Evolutionary conservation across 2,888 invertebrate species (phyloP), one percentile per base, ranked within the genome.

Genomic region (Archips xylosteana): DNA sequence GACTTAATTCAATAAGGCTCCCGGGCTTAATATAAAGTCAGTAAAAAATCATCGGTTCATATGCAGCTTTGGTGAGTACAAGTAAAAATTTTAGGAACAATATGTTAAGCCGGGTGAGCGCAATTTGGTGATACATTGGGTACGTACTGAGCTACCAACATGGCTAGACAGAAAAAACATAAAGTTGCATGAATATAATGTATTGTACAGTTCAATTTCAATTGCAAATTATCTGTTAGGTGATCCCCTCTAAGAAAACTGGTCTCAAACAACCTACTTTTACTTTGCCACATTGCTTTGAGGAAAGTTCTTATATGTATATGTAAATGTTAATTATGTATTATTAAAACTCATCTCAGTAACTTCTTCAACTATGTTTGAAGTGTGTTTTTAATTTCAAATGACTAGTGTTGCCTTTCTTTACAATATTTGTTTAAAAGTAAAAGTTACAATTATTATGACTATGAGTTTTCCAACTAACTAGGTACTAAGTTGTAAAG

Each of bases 31-130:
- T 82, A 80, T 85, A 85, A 89, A 87, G 85, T 86, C 84, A 83
- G 86, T 83, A 86, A 87, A 86, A 86, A 88, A 87, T 83, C 93
- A 88, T 88, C 90, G 90, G 91, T 92, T 87, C 86, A 89, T 65
- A 74, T 88, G 92, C 93, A 91, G 93, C 90, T 90, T 92, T 84
- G 94, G 94, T 94, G 94, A 94, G 94, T 94, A 94, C 92, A 86
- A 82, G 80, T 88, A 87, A 88, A 88, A 90, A 89, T 91, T 92
- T 90, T 91, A 90, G 89, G 89, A 91, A 87, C 87, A 84, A 88
- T 91, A 85, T 82, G 82, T 86, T 86, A 89, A 87, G 89, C 84
- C 85, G 85, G 90, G 90, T 92, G 90, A 89, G 88, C 87, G 85
- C 86, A 87, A 88, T 89, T 89, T 85, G 92, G 93, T 89, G 92